These are phyloP conservation scores for Aldabrachelys gigantea DNA, from an alignment of 2,113 vertebrate genomes.

Conservation along the genomic window DNA sequence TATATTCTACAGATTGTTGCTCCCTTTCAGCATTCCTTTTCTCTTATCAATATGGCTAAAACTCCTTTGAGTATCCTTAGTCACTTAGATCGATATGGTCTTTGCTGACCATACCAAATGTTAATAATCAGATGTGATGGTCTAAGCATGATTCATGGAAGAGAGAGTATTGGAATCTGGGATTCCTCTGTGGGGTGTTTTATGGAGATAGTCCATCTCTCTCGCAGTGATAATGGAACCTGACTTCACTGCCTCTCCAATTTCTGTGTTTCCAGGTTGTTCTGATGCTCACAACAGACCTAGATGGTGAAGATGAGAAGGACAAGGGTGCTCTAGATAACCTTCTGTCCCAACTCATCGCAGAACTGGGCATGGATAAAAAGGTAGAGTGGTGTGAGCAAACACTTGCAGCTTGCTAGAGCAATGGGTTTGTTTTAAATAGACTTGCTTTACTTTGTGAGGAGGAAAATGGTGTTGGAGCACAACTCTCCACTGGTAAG, in stretches of 20 bases:
- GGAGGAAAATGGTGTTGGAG: not conserved
- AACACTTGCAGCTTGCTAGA: not conserved
- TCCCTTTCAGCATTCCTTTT: not conserved
- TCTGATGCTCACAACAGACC: constrained; percentile 96
- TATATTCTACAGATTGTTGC: too few species aligned
- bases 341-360: constrained; percentile 93
- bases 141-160: not conserved
- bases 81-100: not conserved
- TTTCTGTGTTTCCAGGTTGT: constrained; percentile 82
- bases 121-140: not conserved
- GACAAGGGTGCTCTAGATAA: constrained; percentile 98
- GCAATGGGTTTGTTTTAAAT: not conserved
- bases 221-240: not conserved
- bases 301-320: constrained; percentile 98
- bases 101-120: not conserved
- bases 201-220: not conserved
- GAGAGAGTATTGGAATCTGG: not conserved
- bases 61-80: not conserved
- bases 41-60: not conserved
- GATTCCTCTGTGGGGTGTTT: not conserved
- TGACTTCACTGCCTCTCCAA: not conserved
- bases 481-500: not conserved
- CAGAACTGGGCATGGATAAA: constrained; percentile 95
- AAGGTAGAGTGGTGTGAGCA: constrained; percentile 79
- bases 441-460: not conserved